Evolutionary conservation across 2,888 invertebrate species (phyloP).

Genomic region (Drosophila fulvimacula): DNA sequence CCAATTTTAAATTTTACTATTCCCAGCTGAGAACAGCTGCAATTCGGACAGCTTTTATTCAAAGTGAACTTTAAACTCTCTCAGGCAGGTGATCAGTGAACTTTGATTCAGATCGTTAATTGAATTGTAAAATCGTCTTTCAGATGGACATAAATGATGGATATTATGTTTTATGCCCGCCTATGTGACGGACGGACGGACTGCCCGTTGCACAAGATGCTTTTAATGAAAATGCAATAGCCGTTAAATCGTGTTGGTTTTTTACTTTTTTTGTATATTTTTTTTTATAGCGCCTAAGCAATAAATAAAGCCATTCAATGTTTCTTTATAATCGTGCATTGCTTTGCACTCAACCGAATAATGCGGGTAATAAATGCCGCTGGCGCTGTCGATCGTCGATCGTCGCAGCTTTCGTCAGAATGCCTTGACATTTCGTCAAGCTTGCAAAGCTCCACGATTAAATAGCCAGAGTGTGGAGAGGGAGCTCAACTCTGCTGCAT

Average conservation of each 20-base stretch:
- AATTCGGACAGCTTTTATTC: not conserved
- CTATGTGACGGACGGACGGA: not conserved
- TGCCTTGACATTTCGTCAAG: constrained; percentile 60
- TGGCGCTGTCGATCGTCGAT: constrained; percentile 20
- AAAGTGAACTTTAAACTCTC: not conserved
- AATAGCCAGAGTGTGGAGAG: not conserved
- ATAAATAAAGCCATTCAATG: constrained; percentile 38
- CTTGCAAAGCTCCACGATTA: constrained; percentile 36
- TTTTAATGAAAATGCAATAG: constrained; percentile 28
- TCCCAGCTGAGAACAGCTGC: not conserved
- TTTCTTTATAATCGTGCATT: constrained; percentile 55
- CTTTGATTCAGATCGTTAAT: constrained; percentile 19
- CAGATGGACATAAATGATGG: constrained; percentile 27
- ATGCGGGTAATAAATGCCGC: constrained; percentile 56
- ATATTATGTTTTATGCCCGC: constrained; percentile 45
- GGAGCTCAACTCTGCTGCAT: constrained; percentile 23
- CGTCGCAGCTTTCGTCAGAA: constrained; percentile 47
- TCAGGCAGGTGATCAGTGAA: not conserved
- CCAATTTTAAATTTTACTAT: not conserved
- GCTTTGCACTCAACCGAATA: constrained; percentile 71
- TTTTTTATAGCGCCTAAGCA: constrained; percentile 48
- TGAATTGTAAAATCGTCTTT: constrained; percentile 26
- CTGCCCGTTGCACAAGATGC: constrained; percentile 48
- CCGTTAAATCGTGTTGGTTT: constrained; percentile 29
- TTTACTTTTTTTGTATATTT: constrained; percentile 5